Conservation (phyloP, 2,113 vertebrate genomes). For the Pyrgilauda ruficollis region DNA sequence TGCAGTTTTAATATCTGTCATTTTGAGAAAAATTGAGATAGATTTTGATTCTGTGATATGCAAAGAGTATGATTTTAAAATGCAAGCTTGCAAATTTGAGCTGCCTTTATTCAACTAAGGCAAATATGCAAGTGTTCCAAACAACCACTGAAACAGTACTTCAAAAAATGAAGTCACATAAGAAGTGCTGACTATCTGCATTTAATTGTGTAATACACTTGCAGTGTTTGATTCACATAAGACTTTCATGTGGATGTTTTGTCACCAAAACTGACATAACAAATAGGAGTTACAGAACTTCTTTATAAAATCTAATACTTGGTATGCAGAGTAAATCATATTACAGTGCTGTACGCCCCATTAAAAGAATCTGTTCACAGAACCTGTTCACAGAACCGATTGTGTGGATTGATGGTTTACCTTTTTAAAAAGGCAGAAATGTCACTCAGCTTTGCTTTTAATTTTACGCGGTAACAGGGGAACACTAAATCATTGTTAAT, state of each 20-base stretch:
- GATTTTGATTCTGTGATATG: background rate
- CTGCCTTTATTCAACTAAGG: background rate
- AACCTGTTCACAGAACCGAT: rapidly evolving
- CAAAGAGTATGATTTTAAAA: background rate
- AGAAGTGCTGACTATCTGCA: background rate
- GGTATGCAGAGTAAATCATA: background rate
- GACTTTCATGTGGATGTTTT: background rate
- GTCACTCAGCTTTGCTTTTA: slow-evolving; percentile 14
- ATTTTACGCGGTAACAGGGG: background rate
- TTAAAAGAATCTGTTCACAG: background rate
- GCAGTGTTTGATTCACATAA: background rate
- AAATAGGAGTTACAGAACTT: background rate
- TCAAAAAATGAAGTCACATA: background rate
- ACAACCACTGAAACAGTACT: background rate
- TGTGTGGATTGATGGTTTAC: background rate
- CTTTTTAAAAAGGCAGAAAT: background rate
- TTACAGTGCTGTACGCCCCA: background rate
- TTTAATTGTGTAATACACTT: background rate
- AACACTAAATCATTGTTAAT: slow-evolving; percentile 30
- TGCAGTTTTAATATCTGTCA: background rate
- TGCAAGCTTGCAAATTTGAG: background rate
- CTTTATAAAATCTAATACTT: background rate
- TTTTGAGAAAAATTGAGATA: background rate
- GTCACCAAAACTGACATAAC: background rate
- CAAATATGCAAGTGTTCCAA: background rate